Percentiles rank a stretch among this genome's conserved stretches.
These are phyloP conservation scores for Anser brachyrhynchus DNA, from an alignment of 2,113 vertebrate species.

Conservation along the genomic window DNA sequence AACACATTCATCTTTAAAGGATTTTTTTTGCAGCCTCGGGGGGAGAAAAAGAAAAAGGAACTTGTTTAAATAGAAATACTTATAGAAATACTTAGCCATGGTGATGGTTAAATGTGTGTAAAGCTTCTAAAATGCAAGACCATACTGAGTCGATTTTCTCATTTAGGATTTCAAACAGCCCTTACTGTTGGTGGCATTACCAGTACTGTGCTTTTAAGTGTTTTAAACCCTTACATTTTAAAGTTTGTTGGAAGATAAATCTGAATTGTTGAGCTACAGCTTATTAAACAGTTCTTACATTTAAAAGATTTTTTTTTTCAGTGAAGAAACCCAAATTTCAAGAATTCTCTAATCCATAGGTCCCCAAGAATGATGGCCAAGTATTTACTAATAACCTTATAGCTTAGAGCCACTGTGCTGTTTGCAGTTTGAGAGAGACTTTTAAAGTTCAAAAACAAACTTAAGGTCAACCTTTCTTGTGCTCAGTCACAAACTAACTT, in stretches of 20 bases:
- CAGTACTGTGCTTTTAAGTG: slow-evolving; percentile 6
- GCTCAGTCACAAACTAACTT: not conserved
- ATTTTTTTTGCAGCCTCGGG: not conserved
- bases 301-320: not conserved
- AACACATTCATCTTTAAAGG: not conserved
- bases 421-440: not conserved
- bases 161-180: not conserved
- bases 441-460: not conserved
- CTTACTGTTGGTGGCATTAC: not conserved
- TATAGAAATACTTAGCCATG: not conserved
- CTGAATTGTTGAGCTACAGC: not conserved
- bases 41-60: not conserved
- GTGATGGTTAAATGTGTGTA: not conserved
- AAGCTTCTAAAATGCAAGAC: not conserved
- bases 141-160: not conserved
- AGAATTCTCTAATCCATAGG: not conserved
- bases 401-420: not conserved
- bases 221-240: not conserved
- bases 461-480: not conserved
- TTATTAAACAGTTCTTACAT: not conserved
- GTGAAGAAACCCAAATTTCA: not conserved
- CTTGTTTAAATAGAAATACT: not conserved
- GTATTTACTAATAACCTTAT: not conserved
- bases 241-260: not conserved
- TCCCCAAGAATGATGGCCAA: not conserved